Evolutionary conservation across 1,140 invertebrate genomes (phyloP).

Genomic region (Saccostrea glomerata): DNA sequence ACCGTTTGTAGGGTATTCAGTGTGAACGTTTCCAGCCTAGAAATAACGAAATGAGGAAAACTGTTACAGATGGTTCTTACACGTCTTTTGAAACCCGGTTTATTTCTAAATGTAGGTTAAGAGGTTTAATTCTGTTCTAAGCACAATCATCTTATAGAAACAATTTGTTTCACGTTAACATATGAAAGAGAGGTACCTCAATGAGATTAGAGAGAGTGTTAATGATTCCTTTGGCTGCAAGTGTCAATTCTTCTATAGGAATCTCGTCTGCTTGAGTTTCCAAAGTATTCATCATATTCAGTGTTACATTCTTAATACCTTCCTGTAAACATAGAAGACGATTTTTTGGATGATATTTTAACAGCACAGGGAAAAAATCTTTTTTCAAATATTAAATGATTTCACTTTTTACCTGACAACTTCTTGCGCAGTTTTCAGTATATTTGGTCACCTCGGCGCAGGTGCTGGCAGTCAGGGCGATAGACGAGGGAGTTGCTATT

Average conservation of each 20-base stretch:
- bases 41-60: neutral
- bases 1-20: conserved; percentile 13
- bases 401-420: conserved; percentile 44
- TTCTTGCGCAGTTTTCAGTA: conserved; percentile 48
- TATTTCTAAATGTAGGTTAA: too few relatives aligned
- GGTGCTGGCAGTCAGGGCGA: conserved; percentile 38
- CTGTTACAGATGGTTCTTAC: neutral
- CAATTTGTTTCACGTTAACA: neutral
- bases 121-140: too few relatives aligned
- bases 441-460: conserved; percentile 41
- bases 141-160: neutral
- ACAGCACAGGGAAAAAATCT: neutral
- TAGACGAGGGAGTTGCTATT: conserved; percentile 30
- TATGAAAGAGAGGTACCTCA: neutral
- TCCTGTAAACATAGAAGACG: neutral
- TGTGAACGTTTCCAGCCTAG: conserved; percentile 55
- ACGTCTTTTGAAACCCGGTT: too few relatives aligned
- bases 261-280: conserved; percentile 38
- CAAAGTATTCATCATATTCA: conserved; percentile 48
- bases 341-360: neutral
- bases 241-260: conserved; percentile 25
- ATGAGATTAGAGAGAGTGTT: conserved; percentile 37
- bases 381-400: neutral
- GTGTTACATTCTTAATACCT: neutral
- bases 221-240: conserved; percentile 14